A percentile compares a stretch with the other conserved stretches of the same genome.
Evolutionary conservation across 35 echinoderm and acorn worm genomes (phyloP).

Genomic region (Apostichopus californicus): DNA sequence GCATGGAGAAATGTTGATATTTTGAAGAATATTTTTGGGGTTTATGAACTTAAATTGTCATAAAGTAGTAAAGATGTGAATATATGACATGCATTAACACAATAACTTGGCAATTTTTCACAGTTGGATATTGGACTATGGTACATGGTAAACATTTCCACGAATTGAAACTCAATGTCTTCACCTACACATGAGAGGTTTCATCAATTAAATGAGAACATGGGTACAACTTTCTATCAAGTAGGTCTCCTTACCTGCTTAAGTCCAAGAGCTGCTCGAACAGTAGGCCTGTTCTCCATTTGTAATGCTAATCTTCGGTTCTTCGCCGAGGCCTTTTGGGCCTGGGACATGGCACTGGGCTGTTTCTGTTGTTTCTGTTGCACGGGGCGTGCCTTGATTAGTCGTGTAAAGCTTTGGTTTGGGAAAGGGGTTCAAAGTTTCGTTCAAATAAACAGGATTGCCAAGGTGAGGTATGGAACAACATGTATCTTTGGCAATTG

Average conservation of each 20-base stretch:
- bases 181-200: too few species aligned
- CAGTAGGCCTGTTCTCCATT: slow-evolving; percentile 96
- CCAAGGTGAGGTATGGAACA: background rate
- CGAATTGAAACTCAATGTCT: too few species aligned
- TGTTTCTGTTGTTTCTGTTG: slow-evolving; percentile 17
- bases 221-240: too few species aligned
- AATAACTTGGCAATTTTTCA: too few species aligned
- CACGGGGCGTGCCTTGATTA: slow-evolving; percentile 76
- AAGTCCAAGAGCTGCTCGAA: slow-evolving; percentile 73
- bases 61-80: too few species aligned
- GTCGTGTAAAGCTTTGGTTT: slow-evolving; percentile 86
- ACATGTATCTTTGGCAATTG: background rate
- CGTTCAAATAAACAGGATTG: background rate
- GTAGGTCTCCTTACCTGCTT: background rate
- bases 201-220: too few species aligned
- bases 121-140: too few species aligned
- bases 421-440: slow-evolving; percentile 47
- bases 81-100: too few species aligned
- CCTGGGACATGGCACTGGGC: slow-evolving; percentile 75
- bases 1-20: too few species aligned
- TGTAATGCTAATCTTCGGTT: slow-evolving; percentile 88
- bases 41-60: too few species aligned
- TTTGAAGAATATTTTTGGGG: too few species aligned
- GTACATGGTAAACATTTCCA: too few species aligned
- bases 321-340: slow-evolving; percentile 68